Evolutionary conservation across 2,888 invertebrate species (phyloP).

Genomic region (Tenodera sinensis): DNA sequence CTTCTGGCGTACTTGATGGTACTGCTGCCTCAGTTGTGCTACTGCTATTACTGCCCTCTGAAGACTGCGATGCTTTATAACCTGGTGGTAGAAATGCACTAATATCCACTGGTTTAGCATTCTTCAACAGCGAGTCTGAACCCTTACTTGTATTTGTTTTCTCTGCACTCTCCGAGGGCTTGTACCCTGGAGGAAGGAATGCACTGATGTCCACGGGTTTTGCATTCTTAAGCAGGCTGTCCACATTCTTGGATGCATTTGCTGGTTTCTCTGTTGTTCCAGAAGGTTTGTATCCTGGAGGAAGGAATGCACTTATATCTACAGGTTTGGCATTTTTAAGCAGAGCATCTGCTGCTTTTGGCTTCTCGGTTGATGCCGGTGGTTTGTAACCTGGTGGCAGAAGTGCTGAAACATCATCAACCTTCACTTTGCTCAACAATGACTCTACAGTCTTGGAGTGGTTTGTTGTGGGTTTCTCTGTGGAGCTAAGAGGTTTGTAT

Average conservation of each 20-base stretch:
- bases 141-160: neutral
- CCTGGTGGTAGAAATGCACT: slow-evolving; percentile 61
- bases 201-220: slow-evolving; percentile 51
- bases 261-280: slow-evolving; percentile 34
- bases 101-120: slow-evolving; percentile 47
- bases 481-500: slow-evolving; percentile 52
- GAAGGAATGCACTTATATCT: slow-evolving; percentile 57
- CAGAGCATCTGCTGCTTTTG: slow-evolving; percentile 2
- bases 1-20: slow-evolving; percentile 43
- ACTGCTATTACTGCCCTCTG: neutral
- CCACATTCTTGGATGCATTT: slow-evolving; percentile 27
- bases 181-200: slow-evolving; percentile 62
- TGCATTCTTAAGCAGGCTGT: slow-evolving; percentile 40
- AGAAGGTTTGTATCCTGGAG: slow-evolving; percentile 61
- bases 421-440: slow-evolving; percentile 42
- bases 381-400: slow-evolving; percentile 59
- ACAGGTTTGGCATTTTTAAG: slow-evolving; percentile 31
- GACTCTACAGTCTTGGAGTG: slow-evolving; percentile 33
- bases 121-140: slow-evolving; percentile 40
- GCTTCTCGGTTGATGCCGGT: slow-evolving; percentile 39
- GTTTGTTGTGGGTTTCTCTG: slow-evolving; percentile 24
- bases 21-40: neutral
- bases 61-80: slow-evolving; percentile 43
- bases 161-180: slow-evolving; percentile 39
- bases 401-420: slow-evolving; percentile 53